Evolutionary conservation across 2,113 vertebrate genomes (phyloP).

Genomic region (Neodon shergylaensis): DNA sequence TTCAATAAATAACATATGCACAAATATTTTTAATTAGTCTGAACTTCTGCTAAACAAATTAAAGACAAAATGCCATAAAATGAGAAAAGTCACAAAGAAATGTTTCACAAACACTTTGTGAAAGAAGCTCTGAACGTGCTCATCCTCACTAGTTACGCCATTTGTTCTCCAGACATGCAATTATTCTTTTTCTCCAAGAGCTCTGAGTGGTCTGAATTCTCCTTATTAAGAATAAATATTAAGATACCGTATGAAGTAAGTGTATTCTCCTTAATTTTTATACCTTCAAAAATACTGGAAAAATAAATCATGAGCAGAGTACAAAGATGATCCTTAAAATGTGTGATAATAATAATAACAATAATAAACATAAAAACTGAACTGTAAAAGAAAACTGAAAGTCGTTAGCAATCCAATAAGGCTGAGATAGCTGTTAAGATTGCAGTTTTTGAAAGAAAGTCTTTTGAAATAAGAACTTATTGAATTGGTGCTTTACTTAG

Average conservation of each 20-base stretch:
- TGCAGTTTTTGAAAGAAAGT: not conserved
- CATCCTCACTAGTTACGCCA: conserved; percentile 63
- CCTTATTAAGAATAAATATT: conserved; percentile 38
- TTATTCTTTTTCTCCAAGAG: conserved; percentile 34
- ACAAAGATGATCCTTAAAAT: not conserved
- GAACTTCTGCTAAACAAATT: conserved; percentile 58
- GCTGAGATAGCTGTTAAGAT: not conserved
- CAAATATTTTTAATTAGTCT: conserved; percentile 18
- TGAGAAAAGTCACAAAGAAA: conserved; percentile 64
- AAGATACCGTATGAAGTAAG: not conserved
- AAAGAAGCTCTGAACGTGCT: conserved; percentile 69
- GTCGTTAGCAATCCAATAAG: not conserved
- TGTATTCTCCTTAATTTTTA: not conserved
- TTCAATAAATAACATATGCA: conserved; percentile 34
- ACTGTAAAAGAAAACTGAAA: not conserved
- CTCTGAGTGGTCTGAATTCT: not conserved
- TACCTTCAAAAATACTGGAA: not conserved
- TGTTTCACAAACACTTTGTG: conserved; percentile 60
- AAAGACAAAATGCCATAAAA: conserved; percentile 45
- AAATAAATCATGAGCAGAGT: not conserved
- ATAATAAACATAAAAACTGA: not conserved
- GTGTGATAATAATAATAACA: not conserved
- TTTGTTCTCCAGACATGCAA: conserved; percentile 72
- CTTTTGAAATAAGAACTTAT: not conserved
- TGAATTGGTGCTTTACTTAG: not conserved